Evolutionary conservation across 2,797 vertebrate species (phyloP).

Genomic region (Tangara arthus): DNA sequence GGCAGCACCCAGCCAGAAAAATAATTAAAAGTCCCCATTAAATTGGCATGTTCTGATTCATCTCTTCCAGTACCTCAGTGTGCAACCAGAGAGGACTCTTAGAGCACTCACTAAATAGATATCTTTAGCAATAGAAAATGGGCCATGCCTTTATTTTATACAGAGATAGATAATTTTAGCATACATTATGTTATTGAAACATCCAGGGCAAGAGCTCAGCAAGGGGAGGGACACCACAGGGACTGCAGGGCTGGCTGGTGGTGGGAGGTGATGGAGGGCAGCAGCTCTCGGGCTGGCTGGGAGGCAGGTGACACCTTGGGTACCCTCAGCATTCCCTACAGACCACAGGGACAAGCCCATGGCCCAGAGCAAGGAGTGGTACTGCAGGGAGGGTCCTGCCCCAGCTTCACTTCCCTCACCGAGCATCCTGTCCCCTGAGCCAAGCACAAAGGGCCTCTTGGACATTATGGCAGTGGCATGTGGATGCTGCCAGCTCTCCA

Average conservation of each 20-base stretch:
- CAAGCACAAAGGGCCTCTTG: not conserved
- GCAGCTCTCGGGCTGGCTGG: not conserved
- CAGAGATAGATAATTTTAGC: not conserved
- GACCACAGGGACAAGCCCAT: accelerated
- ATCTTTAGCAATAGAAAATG: conserved; percentile 47
- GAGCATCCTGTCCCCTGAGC: not conserved
- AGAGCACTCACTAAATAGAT: not conserved
- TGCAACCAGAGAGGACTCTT: not conserved
- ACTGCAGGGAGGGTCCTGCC: not conserved
- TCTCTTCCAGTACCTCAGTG: not conserved
- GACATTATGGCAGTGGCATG: accelerated
- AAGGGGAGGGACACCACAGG: not conserved
- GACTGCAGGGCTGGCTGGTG: not conserved
- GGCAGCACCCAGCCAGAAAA: not conserved
- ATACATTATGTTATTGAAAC: not conserved
- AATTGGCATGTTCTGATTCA: conserved; percentile 2
- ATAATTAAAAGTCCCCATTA: not conserved
- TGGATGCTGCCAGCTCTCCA: not conserved
- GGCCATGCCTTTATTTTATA: not conserved
- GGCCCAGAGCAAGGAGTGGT: not conserved
- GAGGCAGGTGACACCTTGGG: not conserved
- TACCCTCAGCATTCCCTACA: not conserved
- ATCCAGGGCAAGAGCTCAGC: not conserved
- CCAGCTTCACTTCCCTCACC: accelerated
- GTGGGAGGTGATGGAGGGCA: not conserved